A percentile compares a stretch with the other conserved stretches of the same genome.
These are phyloP conservation scores for Tetramorium alpestre DNA, from an alignment of 1,140 invertebrate genomes.

Conservation along the genomic window DNA sequence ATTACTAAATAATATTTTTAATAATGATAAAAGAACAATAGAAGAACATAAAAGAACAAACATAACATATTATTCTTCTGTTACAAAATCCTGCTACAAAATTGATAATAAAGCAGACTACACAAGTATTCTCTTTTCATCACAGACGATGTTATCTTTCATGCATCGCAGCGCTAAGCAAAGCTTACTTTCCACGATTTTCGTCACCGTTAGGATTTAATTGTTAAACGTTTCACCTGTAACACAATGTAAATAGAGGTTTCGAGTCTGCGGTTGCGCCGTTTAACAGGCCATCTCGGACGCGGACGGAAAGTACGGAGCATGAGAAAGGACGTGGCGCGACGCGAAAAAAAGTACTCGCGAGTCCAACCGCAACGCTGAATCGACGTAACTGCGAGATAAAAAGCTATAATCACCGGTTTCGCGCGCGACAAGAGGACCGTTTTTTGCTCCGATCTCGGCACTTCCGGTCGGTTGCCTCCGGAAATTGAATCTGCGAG, in stretches of 20 bases:
- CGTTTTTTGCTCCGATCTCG: constrained; percentile 46
- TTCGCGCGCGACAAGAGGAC: background rate
- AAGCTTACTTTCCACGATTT: background rate
- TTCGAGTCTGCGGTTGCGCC: constrained; percentile 55
- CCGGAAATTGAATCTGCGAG: constrained; percentile 52
- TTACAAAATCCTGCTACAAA: background rate
- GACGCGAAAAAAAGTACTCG: background rate
- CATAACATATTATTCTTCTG: background rate
- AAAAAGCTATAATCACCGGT: constrained; percentile 52
- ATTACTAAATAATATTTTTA: background rate
- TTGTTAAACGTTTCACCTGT: constrained; percentile 41
- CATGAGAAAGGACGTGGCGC: background rate
- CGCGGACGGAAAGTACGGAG: background rate
- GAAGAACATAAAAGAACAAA: too few species aligned
- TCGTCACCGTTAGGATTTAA: constrained; percentile 6
- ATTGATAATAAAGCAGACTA: background rate
- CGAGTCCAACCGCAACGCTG: constrained; percentile 21
- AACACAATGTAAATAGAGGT: constrained; percentile 44
- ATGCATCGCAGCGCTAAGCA: background rate
- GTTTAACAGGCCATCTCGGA: constrained; percentile 28
- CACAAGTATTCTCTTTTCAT: background rate
- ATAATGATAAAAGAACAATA: background rate
- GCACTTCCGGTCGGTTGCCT: constrained; percentile 23
- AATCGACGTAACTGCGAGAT: constrained; percentile 49
- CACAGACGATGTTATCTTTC: background rate